These are phyloP conservation scores for Platyura marginata DNA, from an alignment of 1,140 invertebrate species.

Conservation along the genomic window DNA sequence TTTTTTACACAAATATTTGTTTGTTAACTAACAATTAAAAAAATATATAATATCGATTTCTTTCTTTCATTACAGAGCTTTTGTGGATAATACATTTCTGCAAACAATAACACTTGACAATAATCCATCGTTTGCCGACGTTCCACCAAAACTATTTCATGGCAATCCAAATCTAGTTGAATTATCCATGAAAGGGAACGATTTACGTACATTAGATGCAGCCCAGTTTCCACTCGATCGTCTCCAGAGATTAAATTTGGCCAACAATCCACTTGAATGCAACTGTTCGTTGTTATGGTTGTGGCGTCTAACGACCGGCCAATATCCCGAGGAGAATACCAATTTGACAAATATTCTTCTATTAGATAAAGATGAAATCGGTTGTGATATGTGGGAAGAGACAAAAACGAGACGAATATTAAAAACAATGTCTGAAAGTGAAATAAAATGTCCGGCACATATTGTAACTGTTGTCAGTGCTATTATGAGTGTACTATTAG, in stretches of 20 bases:
- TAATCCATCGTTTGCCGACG: slow-evolving; percentile 44
- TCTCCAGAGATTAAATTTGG: slow-evolving; percentile 44
- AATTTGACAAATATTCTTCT: slow-evolving; percentile 11
- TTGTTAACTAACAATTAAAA: too few relatives aligned
- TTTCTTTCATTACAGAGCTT: slow-evolving; percentile 31
- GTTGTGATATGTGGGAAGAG: slow-evolving; percentile 22
- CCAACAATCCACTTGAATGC: slow-evolving; percentile 67
- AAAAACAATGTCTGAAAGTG: slow-evolving; percentile 17
- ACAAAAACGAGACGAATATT: slow-evolving; percentile 12
- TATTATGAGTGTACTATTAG: slow-evolving; percentile 17
- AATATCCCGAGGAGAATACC: slow-evolving; percentile 14
- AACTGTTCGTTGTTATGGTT: slow-evolving; percentile 77
- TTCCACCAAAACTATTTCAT: slow-evolving; percentile 54
- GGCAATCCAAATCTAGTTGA: slow-evolving; percentile 52
- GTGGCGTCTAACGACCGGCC: slow-evolving; percentile 47
- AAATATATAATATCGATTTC: too few relatives aligned
- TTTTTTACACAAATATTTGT: too few relatives aligned
- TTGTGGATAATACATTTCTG: slow-evolving; percentile 67
- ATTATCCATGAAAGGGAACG: slow-evolving; percentile 51
- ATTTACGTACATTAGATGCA: slow-evolving; percentile 48
- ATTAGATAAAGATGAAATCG: slow-evolving; percentile 19
- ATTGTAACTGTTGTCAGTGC: slow-evolving; percentile 23
- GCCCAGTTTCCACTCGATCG: slow-evolving; percentile 62
- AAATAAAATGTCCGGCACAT: slow-evolving; percentile 23
- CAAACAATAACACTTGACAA: slow-evolving; percentile 57